Evolutionary conservation across 1,140 invertebrate species (phyloP).

Genomic region (Tribolium castaneum): DNA sequence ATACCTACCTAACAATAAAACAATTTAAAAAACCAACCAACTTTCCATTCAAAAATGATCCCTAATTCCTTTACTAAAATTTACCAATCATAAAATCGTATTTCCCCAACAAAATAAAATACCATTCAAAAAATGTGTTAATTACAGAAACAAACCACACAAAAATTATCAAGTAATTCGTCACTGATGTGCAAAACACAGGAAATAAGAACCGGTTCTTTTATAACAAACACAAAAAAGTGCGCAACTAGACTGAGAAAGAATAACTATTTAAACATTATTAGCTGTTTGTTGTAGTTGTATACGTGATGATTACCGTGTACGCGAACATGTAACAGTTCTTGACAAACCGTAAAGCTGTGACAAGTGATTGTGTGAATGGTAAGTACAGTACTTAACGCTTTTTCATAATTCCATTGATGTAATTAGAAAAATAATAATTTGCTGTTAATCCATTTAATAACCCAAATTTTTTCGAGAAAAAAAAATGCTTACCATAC

Average conservation of each 20-base stretch:
- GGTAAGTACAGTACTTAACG: background rate
- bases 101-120: no score
- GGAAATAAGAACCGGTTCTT: background rate
- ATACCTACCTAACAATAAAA: no score
- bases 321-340: background rate
- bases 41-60: no score
- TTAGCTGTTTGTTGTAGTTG: background rate
- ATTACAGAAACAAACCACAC: no score
- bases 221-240: background rate
- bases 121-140: no score
- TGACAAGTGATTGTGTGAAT: background rate
- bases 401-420: background rate
- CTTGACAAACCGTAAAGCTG: background rate
- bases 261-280: background rate
- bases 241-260: background rate
- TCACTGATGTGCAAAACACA: background rate
- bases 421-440: background rate
- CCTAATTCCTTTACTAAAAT: no score
- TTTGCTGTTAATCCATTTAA: no score
- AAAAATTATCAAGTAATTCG: no score
- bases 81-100: no score
- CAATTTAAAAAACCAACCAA: no score
- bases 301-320: background rate
- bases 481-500: slow-evolving; percentile 63
- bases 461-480: no score